Base-by-base conservation (phyloP, 2,113 vertebrate genomes). In the Chrysemys picta region DNA sequence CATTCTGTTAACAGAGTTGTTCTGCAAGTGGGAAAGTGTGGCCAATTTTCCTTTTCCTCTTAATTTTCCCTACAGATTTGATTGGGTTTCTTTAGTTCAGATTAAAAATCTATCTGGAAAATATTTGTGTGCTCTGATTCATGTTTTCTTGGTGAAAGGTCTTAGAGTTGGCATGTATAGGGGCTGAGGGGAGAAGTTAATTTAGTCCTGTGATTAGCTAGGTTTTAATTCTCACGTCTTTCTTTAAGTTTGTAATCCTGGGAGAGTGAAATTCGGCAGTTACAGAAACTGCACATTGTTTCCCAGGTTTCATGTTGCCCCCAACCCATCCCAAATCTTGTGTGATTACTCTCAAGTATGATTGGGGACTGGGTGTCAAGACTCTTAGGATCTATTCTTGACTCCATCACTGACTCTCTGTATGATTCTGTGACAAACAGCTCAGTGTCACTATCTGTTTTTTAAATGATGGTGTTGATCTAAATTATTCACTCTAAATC, bases 111-210 rank as follows among this genome's bases (percentile, higher is more conserved):
- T 89, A 84, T 54, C 91, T 79, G 59, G 88, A 90, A 96, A 96
- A 87, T 90, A 85, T 29, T 87, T 0, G 0, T 72, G 53, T 9
- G 22, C 52, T 89, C 93, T 90, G 89, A n/a, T 90, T 92, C 91
- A 92, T 95, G 76, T 90, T 95, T 92, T 89, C 93, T 89, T 92
- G 87, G 91, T 95, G 94, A 95, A 95, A 88, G 49, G 72, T 82
- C 84, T 72, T 82, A 88, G 21, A 96, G 86, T 86, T 96, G 95
- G 88, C 94, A 88, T 95, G 85, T n/a, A 75, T 35, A 83, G 65
- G 38, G n/a, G 19, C 80, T 90, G 78, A 91, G 78, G 85, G 94
- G 81, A 95, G 80, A 95, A 93, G 85, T 96, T 96, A 95, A 94
- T 89, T 94, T 84, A 87, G 50, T 80, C 53, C 91, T 94, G 95